These are phyloP conservation scores for Nesogale talazaci DNA, from an alignment of 2,113 vertebrate species.

Conservation along the genomic window DNA sequence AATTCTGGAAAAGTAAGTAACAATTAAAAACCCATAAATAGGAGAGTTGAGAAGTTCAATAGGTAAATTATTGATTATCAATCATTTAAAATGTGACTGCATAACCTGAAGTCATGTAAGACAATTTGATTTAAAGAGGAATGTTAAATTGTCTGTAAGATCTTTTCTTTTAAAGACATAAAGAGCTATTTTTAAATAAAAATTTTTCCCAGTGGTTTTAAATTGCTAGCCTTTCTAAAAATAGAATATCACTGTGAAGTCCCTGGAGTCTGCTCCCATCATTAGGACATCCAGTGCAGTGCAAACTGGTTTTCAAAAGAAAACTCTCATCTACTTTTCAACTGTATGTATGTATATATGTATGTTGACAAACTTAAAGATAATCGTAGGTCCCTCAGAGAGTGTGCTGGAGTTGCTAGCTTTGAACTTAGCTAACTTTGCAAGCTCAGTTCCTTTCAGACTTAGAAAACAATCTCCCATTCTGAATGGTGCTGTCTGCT, in stretches of 20 bases:
- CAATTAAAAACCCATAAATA: not conserved
- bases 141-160: not conserved
- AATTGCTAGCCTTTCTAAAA: not conserved
- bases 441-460: no score
- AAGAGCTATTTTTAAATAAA: constrained; percentile 31
- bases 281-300: no score
- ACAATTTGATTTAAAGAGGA: constrained; percentile 21
- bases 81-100: not conserved
- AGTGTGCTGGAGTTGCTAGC: no score
- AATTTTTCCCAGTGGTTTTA: not conserved
- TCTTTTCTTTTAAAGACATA: not conserved
- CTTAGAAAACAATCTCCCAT: no score
- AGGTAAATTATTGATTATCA: constrained; percentile 12
- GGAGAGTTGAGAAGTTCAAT: not conserved
- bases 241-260: not conserved
- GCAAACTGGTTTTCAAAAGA: no score
- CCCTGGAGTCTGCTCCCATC: not conserved
- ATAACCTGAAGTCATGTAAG: not conserved
- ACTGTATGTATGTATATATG: no score
- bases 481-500: no score
- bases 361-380: no score
- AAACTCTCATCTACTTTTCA: no score
- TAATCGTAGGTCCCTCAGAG: no score
- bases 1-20: not conserved
- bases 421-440: no score